phyloP scores from a whole-genome alignment of 92 coral and sea anemone genomes.

The Epizoanthus illoricatus region DNA sequence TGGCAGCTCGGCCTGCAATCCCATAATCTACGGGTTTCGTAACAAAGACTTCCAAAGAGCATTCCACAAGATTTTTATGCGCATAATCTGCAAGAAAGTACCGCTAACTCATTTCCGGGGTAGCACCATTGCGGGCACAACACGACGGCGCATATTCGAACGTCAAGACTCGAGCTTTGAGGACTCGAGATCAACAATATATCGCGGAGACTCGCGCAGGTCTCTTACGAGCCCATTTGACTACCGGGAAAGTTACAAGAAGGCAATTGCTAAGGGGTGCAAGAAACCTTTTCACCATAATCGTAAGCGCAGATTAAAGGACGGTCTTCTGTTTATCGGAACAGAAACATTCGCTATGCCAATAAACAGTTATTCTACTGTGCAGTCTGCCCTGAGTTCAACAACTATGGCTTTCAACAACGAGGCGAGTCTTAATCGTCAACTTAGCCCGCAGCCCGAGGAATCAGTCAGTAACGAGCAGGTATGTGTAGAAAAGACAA shows the following conservation, averaged over 20 bases:
- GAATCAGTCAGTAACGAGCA: background rate
- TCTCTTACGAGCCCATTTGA: conserved; percentile 65
- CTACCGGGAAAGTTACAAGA: conserved; percentile 72
- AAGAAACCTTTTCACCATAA: conserved; percentile 54
- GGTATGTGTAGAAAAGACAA: background rate
- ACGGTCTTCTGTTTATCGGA: background rate
- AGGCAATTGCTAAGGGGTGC: conserved; percentile 70
- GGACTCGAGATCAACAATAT: conserved; percentile 66
- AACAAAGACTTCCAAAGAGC: conserved; percentile 75
- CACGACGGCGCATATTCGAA: conserved; percentile 40
- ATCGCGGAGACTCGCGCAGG: conserved; percentile 46
- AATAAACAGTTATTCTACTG: background rate
- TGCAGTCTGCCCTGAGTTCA: background rate
- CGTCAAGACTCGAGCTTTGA: conserved; percentile 78
- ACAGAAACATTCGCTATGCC: conserved; percentile 4
- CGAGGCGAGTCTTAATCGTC: conserved; percentile 5
- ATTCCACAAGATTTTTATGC: conserved; percentile 65
- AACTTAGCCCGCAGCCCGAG: background rate
- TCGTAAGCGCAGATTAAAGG: conserved; percentile 10
- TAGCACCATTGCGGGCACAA: conserved; percentile 55
- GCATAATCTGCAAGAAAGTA: conserved; percentile 63
- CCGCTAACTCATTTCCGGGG: conserved; percentile 52
- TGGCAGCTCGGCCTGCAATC: conserved; percentile 79
- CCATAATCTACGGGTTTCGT: conserved; percentile 76
- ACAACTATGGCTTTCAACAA: background rate